phyloP scores from a whole-genome alignment of 2,888 invertebrate genomes.

The Oscheius sp. region DNA sequence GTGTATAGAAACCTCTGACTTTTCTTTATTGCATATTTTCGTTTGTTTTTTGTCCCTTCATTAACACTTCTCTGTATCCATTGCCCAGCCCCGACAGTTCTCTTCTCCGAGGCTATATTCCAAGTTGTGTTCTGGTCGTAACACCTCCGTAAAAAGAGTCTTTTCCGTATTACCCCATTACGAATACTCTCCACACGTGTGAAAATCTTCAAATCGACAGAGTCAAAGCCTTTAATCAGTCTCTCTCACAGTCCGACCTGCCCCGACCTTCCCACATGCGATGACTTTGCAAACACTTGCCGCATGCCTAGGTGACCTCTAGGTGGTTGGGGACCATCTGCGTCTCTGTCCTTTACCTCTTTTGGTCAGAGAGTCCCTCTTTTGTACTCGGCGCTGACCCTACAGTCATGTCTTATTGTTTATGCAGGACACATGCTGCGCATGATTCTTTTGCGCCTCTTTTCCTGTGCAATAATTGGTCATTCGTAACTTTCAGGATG shows the following conservation, averaged over 20 bases:
- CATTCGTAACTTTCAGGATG: not conserved
- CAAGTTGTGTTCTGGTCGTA: too few species aligned
- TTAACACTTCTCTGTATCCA: too few species aligned
- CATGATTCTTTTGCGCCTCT: slow-evolving; percentile 9
- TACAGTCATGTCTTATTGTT: slow-evolving; percentile 28
- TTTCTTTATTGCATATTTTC: too few species aligned
- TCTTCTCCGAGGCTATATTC: too few species aligned
- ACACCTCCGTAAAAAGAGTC: too few species aligned
- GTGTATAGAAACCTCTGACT: too few species aligned
- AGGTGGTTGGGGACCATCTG: not conserved
- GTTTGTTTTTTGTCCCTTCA: too few species aligned
- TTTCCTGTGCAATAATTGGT: not conserved
- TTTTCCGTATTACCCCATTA: too few species aligned
- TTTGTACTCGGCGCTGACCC: slow-evolving; percentile 34
- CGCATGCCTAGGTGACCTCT: slow-evolving; percentile 18
- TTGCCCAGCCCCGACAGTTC: too few species aligned
- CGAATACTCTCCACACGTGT: too few species aligned
- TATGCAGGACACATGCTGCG: slow-evolving; percentile 26
- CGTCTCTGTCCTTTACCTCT: slow-evolving; percentile 9
- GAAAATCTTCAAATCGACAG: too few species aligned
- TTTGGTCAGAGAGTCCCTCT: slow-evolving; percentile 15
- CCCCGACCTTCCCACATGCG: slow-evolving; percentile 29
- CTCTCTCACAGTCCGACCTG: not conserved
- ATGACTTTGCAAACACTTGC: slow-evolving; percentile 37
- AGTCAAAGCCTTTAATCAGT: too few species aligned